Evolutionary conservation across 2,797 vertebrate genomes (phyloP).

Genomic region (Scolopax bukidnonensis): DNA sequence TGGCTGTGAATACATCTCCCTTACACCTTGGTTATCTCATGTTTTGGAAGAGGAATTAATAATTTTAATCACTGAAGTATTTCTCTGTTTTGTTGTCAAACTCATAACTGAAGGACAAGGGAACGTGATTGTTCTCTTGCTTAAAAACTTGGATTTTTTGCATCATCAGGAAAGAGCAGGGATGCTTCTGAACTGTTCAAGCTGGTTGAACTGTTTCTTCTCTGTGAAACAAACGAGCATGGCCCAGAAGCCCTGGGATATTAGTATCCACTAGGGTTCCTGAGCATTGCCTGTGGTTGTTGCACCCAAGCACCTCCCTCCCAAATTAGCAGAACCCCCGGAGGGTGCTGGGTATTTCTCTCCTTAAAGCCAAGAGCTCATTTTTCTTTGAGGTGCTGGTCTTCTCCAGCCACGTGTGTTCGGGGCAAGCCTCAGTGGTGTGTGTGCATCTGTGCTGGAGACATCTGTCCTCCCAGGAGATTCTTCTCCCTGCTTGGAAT

Average conservation of each 20-base stretch:
- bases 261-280: background rate
- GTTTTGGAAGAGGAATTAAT: background rate
- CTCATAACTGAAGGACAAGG: background rate
- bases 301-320: background rate
- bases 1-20: rapidly evolving
- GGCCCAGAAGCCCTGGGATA: background rate
- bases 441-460: rapidly evolving
- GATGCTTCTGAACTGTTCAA: background rate
- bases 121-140: rapidly evolving
- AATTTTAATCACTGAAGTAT: background rate
- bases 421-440: rapidly evolving
- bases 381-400: background rate
- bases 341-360: too few relatives aligned
- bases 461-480: background rate
- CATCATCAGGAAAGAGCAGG: background rate
- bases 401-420: background rate
- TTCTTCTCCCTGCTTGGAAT: background rate
- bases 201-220: background rate
- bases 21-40: rapidly evolving
- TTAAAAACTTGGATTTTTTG: background rate
- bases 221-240: background rate
- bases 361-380: background rate
- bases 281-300: rapidly evolving
- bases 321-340: background rate
- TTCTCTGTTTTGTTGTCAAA: background rate